Evolutionary conservation across 2,797 vertebrate genomes (phyloP).

Genomic region (Adelosebastes latens): DNA sequence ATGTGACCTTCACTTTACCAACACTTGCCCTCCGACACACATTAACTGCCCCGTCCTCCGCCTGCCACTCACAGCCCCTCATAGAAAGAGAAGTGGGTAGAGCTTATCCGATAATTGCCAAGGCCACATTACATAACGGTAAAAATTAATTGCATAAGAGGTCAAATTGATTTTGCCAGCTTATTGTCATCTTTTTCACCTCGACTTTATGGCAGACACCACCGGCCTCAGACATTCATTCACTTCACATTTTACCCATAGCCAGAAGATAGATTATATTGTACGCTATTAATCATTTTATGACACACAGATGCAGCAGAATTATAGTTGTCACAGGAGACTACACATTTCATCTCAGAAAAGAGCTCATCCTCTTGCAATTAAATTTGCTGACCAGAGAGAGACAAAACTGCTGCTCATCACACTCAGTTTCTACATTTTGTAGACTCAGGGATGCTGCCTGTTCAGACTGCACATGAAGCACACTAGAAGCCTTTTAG

Average conservation of each 20-base stretch:
- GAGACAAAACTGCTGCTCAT: slow-evolving; percentile 15
- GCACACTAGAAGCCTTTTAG: slow-evolving; percentile 24
- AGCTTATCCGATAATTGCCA: slow-evolving; percentile 18
- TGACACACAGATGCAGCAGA: slow-evolving; percentile 17
- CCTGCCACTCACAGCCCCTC: slow-evolving; percentile 3
- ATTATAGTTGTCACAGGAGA: slow-evolving; percentile 12
- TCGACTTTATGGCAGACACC: slow-evolving; percentile 19
- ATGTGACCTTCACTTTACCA: neutral
- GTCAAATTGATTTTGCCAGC: slow-evolving; percentile 43
- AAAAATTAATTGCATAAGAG: slow-evolving; percentile 49
- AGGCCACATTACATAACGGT: slow-evolving; percentile 42
- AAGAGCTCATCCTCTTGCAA: slow-evolving; percentile 7
- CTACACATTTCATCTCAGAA: slow-evolving; percentile 13
- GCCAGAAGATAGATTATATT: neutral
- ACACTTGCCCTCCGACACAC: neutral
- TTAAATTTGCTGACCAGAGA: slow-evolving; percentile 30
- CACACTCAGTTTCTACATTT: neutral
- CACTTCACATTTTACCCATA: neutral
- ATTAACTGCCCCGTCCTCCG: neutral
- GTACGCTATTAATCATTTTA: slow-evolving; percentile 24
- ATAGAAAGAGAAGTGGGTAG: neutral
- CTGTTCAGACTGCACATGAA: slow-evolving; percentile 3
- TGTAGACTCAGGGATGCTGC: slow-evolving; percentile 5
- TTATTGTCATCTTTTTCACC: slow-evolving; percentile 39
- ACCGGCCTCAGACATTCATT: neutral